Percentiles rank a stretch among this genome's conserved stretches.
Evolutionary conservation across 2,888 invertebrate genomes (phyloP).

Genomic region (Resseliella maxima): DNA sequence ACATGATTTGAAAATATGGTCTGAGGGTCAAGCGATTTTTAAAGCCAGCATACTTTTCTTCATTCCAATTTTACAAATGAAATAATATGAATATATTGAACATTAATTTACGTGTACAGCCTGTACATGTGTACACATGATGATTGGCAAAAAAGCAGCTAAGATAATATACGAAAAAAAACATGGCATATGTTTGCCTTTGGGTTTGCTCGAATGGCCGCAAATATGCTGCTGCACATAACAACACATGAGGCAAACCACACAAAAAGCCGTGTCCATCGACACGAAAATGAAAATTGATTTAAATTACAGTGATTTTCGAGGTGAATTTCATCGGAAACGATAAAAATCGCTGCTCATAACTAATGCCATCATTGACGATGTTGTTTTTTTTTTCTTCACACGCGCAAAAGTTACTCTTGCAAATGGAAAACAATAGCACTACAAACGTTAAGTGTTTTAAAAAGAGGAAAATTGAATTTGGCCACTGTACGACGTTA

Average conservation of each 20-base stretch:
- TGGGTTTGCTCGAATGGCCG: background rate
- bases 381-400: background rate
- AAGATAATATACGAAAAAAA: background rate
- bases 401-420: background rate
- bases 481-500: background rate
- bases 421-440: background rate
- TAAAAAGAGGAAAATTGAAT: background rate
- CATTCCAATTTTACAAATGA: conserved; percentile 18
- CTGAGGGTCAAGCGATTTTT: conserved; percentile 4
- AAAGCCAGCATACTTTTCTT: background rate
- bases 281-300: conserved; percentile 39
- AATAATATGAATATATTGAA: conserved; percentile 51
- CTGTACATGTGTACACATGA: too few species aligned
- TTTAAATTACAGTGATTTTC: conserved; percentile 53
- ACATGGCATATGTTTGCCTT: background rate
- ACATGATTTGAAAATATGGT: conserved; percentile 10
- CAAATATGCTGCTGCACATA: background rate
- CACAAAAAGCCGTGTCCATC: conserved; percentile 5
- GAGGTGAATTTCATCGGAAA: conserved; percentile 51
- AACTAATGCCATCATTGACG: conserved; percentile 28
- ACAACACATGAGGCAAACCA: background rate
- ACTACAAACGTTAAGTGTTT: background rate
- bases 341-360: conserved; percentile 22
- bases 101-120: conserved; percentile 40
- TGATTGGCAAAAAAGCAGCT: conserved; percentile 30